Conservation (phyloP, 2,888 invertebrate species). For the Nymphalis c-album region DNA sequence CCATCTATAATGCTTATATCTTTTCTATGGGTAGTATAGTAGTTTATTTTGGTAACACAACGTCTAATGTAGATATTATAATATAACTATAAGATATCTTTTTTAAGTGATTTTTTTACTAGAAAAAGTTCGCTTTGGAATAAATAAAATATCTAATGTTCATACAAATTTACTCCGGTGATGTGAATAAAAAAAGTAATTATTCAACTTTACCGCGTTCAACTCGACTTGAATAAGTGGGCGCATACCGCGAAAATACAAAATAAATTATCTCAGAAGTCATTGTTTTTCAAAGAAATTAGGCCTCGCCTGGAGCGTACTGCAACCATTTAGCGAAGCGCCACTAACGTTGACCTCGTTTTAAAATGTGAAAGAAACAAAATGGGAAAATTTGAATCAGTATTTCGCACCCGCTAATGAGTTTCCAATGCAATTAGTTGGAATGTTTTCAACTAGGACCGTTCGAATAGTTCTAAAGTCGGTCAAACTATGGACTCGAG, state of each 20-base stretch:
- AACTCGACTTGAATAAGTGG: slow-evolving; percentile 2
- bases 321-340: slow-evolving; percentile 52
- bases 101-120: too few species aligned
- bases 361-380: slow-evolving; percentile 57
- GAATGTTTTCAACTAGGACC: slow-evolving; percentile 44
- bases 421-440: slow-evolving; percentile 60
- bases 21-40: too few species aligned
- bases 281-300: slow-evolving; percentile 30
- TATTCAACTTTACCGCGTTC: background rate
- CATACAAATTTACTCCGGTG: background rate
- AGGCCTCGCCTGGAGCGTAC: slow-evolving; percentile 19
- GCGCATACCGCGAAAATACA: slow-evolving; percentile 13
- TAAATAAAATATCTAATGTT: too few species aligned
- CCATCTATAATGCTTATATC: too few species aligned
- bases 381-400: slow-evolving; percentile 64
- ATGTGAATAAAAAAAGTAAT: background rate
- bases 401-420: slow-evolving; percentile 66
- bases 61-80: too few species aligned
- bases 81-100: too few species aligned
- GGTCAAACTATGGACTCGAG: slow-evolving; percentile 25
- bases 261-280: slow-evolving; percentile 24
- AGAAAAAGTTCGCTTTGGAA: too few species aligned
- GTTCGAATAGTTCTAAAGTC: slow-evolving; percentile 38
- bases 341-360: slow-evolving; percentile 49
- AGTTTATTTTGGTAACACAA: too few species aligned